phyloP scores from a whole-genome alignment of 1,140 invertebrate genomes.

The Idris sp. region DNA sequence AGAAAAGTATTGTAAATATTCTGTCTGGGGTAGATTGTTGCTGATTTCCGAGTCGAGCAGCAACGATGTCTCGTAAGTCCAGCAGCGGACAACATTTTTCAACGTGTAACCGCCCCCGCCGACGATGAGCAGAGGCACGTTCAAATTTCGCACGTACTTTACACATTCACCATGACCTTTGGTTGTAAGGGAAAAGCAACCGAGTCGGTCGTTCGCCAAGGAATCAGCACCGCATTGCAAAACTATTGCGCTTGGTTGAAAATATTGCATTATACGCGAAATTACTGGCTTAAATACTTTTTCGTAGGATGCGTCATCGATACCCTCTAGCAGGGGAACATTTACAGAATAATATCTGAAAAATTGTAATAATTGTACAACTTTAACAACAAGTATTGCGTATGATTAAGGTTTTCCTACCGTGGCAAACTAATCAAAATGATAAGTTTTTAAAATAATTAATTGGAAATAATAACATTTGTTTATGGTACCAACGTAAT shows the following conservation, averaged over 20 bases:
- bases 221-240: constrained; percentile 99
- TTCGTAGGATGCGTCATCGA: constrained; percentile 95
- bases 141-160: constrained; percentile 96
- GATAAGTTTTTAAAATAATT: too few relatives aligned
- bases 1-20: constrained; percentile 97
- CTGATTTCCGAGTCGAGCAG: constrained; percentile 93
- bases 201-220: constrained; percentile 94
- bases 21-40: constrained; percentile 94
- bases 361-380: background rate
- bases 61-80: constrained; percentile 99
- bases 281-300: constrained; percentile 97
- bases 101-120: constrained; percentile 98
- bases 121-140: constrained; percentile 95
- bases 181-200: constrained; percentile 92
- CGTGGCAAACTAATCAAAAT: too few relatives aligned
- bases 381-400: too few relatives aligned
- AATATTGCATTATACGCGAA: constrained; percentile 96
- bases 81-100: constrained; percentile 97
- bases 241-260: constrained; percentile 97
- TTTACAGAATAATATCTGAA: constrained; percentile 94
- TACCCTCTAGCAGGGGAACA: constrained; percentile 97
- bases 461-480: too few relatives aligned
- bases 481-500: too few relatives aligned
- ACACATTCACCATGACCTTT: constrained; percentile 98
- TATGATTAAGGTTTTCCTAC: too few relatives aligned